Evolutionary conservation across 2,888 invertebrate species (phyloP).

Genomic region (Hirtodrosophila confusa): DNA sequence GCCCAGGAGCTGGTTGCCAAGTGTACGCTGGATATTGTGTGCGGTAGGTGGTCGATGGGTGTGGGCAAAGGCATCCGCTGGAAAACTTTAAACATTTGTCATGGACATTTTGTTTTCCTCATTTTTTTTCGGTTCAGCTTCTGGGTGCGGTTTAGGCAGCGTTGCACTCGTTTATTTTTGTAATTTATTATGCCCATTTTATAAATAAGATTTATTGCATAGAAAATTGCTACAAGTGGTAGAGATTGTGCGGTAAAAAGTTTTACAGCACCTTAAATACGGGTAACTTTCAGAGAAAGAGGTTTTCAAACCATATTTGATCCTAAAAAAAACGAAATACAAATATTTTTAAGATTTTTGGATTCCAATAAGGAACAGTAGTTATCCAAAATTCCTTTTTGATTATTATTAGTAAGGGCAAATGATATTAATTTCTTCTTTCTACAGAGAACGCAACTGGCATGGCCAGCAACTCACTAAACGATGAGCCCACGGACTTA

Average conservation of each 20-base stretch:
- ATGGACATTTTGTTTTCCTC: constrained; percentile 26
- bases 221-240: constrained; percentile 60
- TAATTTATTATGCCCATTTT: constrained; percentile 68
- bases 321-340: too few relatives aligned
- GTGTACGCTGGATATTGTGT: constrained; percentile 85
- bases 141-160: constrained; percentile 16
- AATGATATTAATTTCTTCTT: background rate
- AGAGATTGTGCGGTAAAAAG: constrained; percentile 49
- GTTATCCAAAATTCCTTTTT: too few relatives aligned
- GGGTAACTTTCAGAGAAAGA: background rate
- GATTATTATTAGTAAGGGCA: too few relatives aligned
- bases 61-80: constrained; percentile 1
- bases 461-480: constrained; percentile 61
- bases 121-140: constrained; percentile 11
- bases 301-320: too few relatives aligned
- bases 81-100: constrained; percentile 68
- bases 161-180: constrained; percentile 51
- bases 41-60: constrained; percentile 56
- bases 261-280: constrained; percentile 21
- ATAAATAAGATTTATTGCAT: constrained; percentile 60
- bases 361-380: too few relatives aligned
- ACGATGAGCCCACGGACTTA: constrained; percentile 65
- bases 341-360: too few relatives aligned
- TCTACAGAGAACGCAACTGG: constrained; percentile 76
- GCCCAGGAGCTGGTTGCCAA: constrained; percentile 85